These are phyloP conservation scores for Python bivittatus DNA, from an alignment of 2,113 vertebrate species.

Conservation along the genomic window DNA sequence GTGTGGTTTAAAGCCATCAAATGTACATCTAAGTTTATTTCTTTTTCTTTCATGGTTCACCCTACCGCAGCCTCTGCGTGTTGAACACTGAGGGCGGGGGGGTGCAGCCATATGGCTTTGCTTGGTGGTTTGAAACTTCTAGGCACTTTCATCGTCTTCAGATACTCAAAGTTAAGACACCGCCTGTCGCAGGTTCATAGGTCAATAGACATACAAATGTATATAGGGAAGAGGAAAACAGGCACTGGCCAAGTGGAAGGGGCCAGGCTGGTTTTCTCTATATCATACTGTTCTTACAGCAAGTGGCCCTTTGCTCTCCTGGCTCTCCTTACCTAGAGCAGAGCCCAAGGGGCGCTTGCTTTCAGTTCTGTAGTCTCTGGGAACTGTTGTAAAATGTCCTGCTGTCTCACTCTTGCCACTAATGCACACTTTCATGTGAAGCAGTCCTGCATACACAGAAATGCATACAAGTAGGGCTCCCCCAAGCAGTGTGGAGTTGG, in stretches of 20 bases:
- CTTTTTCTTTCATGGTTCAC: not conserved
- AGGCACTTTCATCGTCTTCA: not conserved
- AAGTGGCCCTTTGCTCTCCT: not conserved
- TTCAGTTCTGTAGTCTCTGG: not conserved
- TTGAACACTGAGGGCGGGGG: not conserved
- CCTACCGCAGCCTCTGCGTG: accelerated
- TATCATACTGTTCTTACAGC: not conserved
- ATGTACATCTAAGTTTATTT: not conserved
- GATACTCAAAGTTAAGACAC: not conserved
- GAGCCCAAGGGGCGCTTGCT: not conserved
- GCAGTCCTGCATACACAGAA: not conserved
- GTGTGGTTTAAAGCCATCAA: not conserved
- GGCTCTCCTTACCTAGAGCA: not conserved
- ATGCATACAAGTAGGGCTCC: not conserved
- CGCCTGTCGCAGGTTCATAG: not conserved
- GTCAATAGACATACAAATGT: not conserved
- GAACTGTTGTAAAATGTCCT: not conserved
- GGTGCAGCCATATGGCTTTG: not conserved
- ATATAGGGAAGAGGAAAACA: not conserved
- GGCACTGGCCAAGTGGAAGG: not conserved
- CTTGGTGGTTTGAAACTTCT: not conserved
- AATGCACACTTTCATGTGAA: not conserved
- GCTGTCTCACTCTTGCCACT: not conserved
- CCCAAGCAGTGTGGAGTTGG: not conserved
- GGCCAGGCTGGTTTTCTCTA: too few species aligned